Evolutionary conservation across 1,140 invertebrate genomes (phyloP), one percentile per base, ranked within the genome.

Genomic region (Goniozus legneri): DNA sequence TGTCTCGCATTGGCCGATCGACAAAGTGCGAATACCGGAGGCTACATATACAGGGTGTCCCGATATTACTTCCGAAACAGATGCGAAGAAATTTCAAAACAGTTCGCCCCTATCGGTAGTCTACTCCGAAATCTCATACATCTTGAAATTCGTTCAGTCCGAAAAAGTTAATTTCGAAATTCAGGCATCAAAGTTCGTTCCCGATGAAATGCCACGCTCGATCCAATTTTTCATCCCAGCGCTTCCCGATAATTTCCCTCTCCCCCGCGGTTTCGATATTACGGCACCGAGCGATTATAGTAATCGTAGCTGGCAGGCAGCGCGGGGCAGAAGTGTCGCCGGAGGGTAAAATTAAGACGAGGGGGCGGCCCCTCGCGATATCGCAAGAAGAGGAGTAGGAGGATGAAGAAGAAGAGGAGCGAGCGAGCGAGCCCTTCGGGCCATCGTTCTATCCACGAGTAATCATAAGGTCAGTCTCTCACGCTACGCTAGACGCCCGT

Each of bases 281-380:
- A 32, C 47, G 3, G 19, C 32, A 10, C n/a, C n/a, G 7, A 22
- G 4, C n/a, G 39, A 51, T 57, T 53, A 57, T 39, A 30, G 47
- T 46, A 44, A 57, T 57, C 36, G 50, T 16, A 19, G 19, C 35
- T 18, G 24, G 44, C n/a, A 4, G 16, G 19, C 14, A 44, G 38
- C 38, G 40, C 47, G 47, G 38, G 50, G 46, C 51, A 40, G 30
- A 56, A 57, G 44, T 47, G 40, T 51, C 39, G 36, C 48, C 35
- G n/a, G 40, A 19, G 21, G 56, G 41, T 20, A 16, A 41, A 51
- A 54, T 58, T 47, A 54, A 50, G 47, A 50, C n/a, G 27, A 13
- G 12, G 19, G 36, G 38, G 10, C 63, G 58, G 44, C 45, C 58
- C 62, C 60, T 63, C 60, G 61, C 60, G 63, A 53, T 56, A 48